Evolutionary conservation across 2,888 invertebrate genomes (phyloP), one percentile per base, ranked within the genome.

Genomic region (Cheilosia soror): DNA sequence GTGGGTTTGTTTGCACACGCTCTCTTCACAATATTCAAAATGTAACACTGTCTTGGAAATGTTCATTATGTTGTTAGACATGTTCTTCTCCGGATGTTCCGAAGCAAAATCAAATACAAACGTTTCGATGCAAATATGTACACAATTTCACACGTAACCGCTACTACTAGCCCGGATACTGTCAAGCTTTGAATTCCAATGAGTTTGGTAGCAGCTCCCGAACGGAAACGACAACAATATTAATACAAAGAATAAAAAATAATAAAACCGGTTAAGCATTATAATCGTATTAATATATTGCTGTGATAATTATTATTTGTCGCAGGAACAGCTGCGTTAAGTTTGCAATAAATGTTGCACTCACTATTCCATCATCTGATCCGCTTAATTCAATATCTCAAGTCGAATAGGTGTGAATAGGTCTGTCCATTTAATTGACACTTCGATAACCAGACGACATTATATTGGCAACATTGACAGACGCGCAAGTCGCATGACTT

Each of bases 171-270:
- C 42, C 60, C 57, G 37, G 57, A 83, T 72, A 49, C 27, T 63
- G 27, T 53, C 63, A 20, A 69, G 69, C 73, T 65, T 69, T 84
- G 79, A 57, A 84, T 84, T 69, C 53, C 53, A 84, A 84, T 84
- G 69, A 84, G 84, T 37, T 42, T 53, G n/a, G 27, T 7, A 49
- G 40, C 29, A 31, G 49, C 68, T 73, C 25, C 84, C 65, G 31
- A 84, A 69, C 84, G 79, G 79, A 84, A 79, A 79, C 65, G 69
- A 40, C 40, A 65, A 78, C 63, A 65, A 71, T 20, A 20, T 44
- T 51, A 40, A 9, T 4, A 40, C 57, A 58, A 5, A 68, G 33
- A 4, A 42, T 25, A 5, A 13, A 49, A 58, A 60, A 5, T 33
- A 27, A 2, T 7, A 42, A 55, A 82, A 72, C 65, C 31, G 71